Base-by-base conservation (phyloP, 2,113 vertebrate species). In the Dicentrarchus labrax region DNA sequence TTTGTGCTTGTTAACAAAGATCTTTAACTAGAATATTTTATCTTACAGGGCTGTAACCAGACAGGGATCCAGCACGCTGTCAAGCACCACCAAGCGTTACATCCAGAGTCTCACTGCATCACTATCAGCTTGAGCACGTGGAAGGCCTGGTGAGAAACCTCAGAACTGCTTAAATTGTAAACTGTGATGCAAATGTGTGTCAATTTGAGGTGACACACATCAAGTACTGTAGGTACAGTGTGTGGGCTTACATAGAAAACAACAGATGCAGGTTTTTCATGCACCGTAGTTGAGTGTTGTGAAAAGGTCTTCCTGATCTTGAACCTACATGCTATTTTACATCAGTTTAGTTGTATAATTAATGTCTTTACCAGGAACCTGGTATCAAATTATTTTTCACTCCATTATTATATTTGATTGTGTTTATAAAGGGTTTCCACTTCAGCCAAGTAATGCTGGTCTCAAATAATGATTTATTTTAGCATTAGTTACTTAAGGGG, bases 121-220 rank as follows among this genome's bases (percentile, higher is more conserved):
- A 95, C 96, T 50, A 95, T 99, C 93, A 99, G 93, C 92, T 93
- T 98, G 84, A 98, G 95, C 89, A 97, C 97, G 0, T 99, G 98
- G 98, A 96, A 97, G 89, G 96, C 98, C 92, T 99, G 98, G 98
- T 99, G 93, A 96, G 97, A 89, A 87, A 64, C 39, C 47, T 53
- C 21, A 6, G 5, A 72, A 36, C 51, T 78, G 57, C 30, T 30
- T 39, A 75, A 16, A 66, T 56, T 82, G 11, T 72, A 12, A 73
- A 51, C 72, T 66, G 22, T 43, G 7, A 65, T 74, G 30, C 79
- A 78, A 60, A 1, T 62, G 6, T 65, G 10, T 59, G 15, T 80
- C 56, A 82, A 4, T 30, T 21, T 30, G 30, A 0, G 0, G 9
- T 72, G 60, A 64, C 48, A 75, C 5, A 3, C 50, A 30, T 38